A percentile compares a stretch with the other conserved stretches of the same genome.
Conservation (phyloP, 1,140 invertebrate genomes). For the Aplysia californica region DNA sequence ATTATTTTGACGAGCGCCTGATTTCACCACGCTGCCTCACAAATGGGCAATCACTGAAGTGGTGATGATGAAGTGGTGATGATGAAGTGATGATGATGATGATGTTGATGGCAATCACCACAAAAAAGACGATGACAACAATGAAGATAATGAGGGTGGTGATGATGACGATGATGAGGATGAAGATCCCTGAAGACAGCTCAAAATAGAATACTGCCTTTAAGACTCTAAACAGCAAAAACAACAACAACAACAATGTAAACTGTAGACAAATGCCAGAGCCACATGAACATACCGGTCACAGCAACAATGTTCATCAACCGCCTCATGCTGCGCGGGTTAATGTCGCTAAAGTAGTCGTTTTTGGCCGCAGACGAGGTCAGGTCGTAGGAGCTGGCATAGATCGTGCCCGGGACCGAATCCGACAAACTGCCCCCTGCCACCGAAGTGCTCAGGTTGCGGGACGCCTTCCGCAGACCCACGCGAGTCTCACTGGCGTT, state of each 20-base stretch:
- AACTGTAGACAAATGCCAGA: neutral
- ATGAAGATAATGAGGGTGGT: too few relatives aligned
- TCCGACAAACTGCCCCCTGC: slow-evolving; percentile 34
- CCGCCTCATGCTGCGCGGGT: slow-evolving; percentile 94
- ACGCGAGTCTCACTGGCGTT: slow-evolving; percentile 25
- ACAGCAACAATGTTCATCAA: slow-evolving; percentile 98
- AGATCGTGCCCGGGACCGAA: slow-evolving; percentile 35
- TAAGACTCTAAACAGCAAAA: too few relatives aligned
- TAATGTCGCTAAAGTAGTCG: slow-evolving; percentile 81
- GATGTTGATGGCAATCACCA: too few relatives aligned
- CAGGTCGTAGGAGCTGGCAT: slow-evolving; percentile 61
- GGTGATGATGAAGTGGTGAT: too few relatives aligned
- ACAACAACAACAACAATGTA: neutral
- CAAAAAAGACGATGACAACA: too few relatives aligned
- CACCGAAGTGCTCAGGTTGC: neutral
- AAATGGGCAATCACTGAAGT: too few relatives aligned
- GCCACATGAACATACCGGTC: slow-evolving; percentile 74
- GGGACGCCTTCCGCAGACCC: slow-evolving; percentile 19
- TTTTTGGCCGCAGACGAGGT: slow-evolving; percentile 61
- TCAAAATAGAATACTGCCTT: too few relatives aligned
- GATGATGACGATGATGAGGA: too few relatives aligned
- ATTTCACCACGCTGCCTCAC: too few relatives aligned
- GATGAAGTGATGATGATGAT: too few relatives aligned
- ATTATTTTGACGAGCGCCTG: too few relatives aligned
- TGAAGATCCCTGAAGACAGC: too few relatives aligned